phyloP scores from a whole-genome alignment of 2,797 vertebrate genomes.

The Luscinia megarhynchos region DNA sequence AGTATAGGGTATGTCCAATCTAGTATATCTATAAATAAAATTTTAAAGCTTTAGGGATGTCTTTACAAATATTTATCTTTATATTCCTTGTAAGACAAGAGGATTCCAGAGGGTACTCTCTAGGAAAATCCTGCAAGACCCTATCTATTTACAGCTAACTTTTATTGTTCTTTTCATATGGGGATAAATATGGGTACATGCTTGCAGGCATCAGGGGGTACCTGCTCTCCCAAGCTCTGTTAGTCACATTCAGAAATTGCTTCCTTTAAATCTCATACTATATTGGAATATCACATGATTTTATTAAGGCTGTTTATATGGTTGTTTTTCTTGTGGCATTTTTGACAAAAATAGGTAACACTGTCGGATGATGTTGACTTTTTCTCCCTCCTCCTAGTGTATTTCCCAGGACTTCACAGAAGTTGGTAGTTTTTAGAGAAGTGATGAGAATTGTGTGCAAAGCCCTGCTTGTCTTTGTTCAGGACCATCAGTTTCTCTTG shows the following conservation, averaged over 20 bases:
- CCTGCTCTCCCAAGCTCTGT: background rate
- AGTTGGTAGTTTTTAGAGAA: background rate
- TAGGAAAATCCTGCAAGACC: background rate
- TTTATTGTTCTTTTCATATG: background rate
- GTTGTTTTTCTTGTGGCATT: background rate
- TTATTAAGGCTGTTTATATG: background rate
- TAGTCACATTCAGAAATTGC: background rate
- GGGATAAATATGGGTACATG: background rate
- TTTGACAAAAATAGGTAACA: background rate
- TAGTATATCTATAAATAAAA: background rate
- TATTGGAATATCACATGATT: background rate
- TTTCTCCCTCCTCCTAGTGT: background rate
- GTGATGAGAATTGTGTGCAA: background rate
- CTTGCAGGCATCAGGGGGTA: background rate
- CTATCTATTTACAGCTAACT: background rate
- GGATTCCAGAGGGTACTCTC: background rate
- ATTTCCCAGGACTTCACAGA: background rate
- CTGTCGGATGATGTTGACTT: background rate
- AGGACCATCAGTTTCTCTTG: background rate
- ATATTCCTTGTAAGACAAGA: background rate
- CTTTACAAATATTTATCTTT: background rate
- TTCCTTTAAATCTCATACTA: background rate
- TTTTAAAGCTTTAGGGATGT: background rate
- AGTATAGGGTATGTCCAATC: background rate
- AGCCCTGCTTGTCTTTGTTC: background rate